Evolutionary conservation across 1,140 invertebrate genomes (phyloP).

Genomic region (Stegodyphus dumicola): DNA sequence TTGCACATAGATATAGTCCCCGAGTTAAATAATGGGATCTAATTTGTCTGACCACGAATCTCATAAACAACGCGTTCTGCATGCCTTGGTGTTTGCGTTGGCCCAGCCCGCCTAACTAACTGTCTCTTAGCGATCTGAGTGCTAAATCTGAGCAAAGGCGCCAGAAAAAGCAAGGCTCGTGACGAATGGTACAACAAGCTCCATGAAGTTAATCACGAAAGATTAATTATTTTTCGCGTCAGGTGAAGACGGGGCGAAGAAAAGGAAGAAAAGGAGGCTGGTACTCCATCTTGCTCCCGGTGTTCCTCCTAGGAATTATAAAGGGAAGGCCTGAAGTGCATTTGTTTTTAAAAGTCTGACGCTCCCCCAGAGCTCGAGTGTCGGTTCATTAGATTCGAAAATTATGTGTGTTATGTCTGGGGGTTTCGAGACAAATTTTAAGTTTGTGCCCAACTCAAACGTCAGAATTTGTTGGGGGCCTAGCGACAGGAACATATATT

Average conservation of each 20-base stretch:
- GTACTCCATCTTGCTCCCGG: neutral
- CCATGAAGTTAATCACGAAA: constrained; percentile 30
- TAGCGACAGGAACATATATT: too few species aligned
- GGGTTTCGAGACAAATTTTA: too few species aligned
- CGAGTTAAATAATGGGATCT: too few species aligned
- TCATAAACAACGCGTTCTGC: constrained; percentile 11
- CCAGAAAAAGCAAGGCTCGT: constrained; percentile 11
- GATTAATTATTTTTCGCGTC: constrained; percentile 40
- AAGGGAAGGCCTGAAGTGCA: constrained; percentile 5
- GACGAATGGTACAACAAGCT: constrained; percentile 27
- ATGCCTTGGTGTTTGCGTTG: constrained; percentile 1
- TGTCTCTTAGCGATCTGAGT: neutral
- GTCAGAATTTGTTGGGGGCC: too few species aligned
- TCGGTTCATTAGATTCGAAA: constrained; percentile 16
- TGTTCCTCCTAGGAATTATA: neutral
- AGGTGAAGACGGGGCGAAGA: constrained; percentile 19
- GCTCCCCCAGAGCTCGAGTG: constrained; percentile 3
- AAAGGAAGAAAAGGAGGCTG: neutral
- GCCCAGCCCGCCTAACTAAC: neutral
- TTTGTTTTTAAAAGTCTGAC: constrained; percentile 27
- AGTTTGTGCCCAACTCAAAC: too few species aligned
- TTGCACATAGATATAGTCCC: too few species aligned
- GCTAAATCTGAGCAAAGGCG: constrained; percentile 3
- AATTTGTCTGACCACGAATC: constrained; percentile 17
- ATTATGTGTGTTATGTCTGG: too few species aligned